Evolutionary conservation across 2,797 vertebrate species (phyloP), one percentile per base, ranked within the genome.

Genomic region (Hemibagrus guttatus): DNA sequence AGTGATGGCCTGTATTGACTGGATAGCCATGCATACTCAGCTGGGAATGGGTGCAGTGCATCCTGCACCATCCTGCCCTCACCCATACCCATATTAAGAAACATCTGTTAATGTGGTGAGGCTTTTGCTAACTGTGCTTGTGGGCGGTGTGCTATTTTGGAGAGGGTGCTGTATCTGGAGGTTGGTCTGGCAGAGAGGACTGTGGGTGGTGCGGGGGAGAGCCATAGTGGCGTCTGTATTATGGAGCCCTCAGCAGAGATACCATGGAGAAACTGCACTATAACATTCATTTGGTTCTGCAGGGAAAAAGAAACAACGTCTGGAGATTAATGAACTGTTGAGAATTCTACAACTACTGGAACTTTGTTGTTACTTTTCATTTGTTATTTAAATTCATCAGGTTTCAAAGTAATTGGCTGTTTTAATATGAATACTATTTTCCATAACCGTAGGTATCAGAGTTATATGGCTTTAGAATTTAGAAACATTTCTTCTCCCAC

Each of bases 111-210:
- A 86, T 89, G 88, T 64, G 88, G 87, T 90, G 39, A 88, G 54
- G 80, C 39, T 35, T 63, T 66, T 61, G 31, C 85, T 74, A 71
- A 68, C 87, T 89, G 87, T 92, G 89, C 89, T 87, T 94, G 92
- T 92, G 93, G 92, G 92, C 90, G 84, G 87, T 83, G 84, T 90
- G 89, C 89, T 91, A 91, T 90, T 89, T 90, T 90, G 87, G 83
- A 90, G 54, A 71, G 68, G 81, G 82, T 84, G 82, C 87, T 90
- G 82, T 86, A 81, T 87, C 71, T 86, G 58, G 88, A 68, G 84
- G 49, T 64, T 83, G 86, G 84, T 86, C 87, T 89, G 88, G 86
- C 87, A 86, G 54, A 81, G 76, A 63, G 69, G 84, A 64, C 63
- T 68, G 68, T 86, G 84, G 85, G 84, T 35, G 54, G 75, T 64